Evolutionary conservation across 2,113 vertebrate genomes (phyloP), one percentile per base, ranked within the genome.

Genomic region (Cryptoleucopteryx plumbea): DNA sequence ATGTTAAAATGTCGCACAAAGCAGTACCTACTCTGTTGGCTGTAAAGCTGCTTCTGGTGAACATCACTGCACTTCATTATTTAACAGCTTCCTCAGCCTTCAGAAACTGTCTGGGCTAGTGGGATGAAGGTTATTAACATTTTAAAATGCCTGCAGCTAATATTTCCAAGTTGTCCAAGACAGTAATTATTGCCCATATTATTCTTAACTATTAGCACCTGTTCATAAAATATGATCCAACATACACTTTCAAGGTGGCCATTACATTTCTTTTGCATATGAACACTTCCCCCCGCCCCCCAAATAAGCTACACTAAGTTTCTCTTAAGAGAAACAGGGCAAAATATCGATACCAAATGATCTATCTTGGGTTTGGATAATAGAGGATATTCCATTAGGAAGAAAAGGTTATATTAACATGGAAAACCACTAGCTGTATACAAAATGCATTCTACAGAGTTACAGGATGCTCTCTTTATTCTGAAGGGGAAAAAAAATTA

Each of bases 51-150:
- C 61, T 90, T 29, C 94, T 92, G 85, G 70, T 29, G 2, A 92
- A 68, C 66, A 81, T 45, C 50, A 53, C 61, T 11, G 16, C 74
- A 86, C 62, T 93, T 82, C 92, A 77, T 75, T 92, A 92, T 61
- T 94, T 86, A 94, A 92, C 82, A 87, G 91, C 73, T 56, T 92
- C 73, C 74, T 70, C 84, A 74, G 78, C 56, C 50, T 79, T 75
- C 71, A 91, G 68, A 82, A 93, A 79, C 73, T 26, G 50, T 5
- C 73, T 74, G 65, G 56, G 75, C 92, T 71, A 55, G 70, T 16
- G 66, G 38, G 72, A 73, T 94, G 73, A 82, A 90, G 82, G 61
- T 79, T 91, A 93, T 93, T 94, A 96, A 96, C 85, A 68, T 93
- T 79, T 93, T 45, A 10, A 79, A 94, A 75, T 52, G 85, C 92